These are phyloP conservation scores for Entosphenus tridentatus DNA, from an alignment of 2,113 vertebrate species.

Conservation along the genomic window DNA sequence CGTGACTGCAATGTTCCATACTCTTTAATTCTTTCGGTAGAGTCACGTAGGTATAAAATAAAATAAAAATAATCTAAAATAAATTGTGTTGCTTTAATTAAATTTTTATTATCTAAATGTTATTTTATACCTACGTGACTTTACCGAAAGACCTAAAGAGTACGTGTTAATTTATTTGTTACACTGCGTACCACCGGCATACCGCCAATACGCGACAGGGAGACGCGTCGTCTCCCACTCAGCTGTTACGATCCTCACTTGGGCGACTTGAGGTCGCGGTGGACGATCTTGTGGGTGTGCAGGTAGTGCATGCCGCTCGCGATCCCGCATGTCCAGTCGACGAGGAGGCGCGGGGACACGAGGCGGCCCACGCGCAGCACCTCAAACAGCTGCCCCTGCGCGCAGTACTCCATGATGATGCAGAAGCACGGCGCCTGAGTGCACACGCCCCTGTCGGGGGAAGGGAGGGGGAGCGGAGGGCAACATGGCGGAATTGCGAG, in stretches of 20 bases:
- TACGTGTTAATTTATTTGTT: too few species aligned
- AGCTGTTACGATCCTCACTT: slow-evolving; percentile 36
- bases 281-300: slow-evolving; percentile 97
- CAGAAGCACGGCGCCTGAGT: slow-evolving; percentile 93
- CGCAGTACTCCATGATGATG: slow-evolving; percentile 97
- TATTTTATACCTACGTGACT: too few species aligned
- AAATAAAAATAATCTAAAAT: too few species aligned
- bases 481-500: background rate
- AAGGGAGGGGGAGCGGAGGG: background rate
- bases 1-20: too few species aligned
- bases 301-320: slow-evolving; percentile 98
- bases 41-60: too few species aligned
- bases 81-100: too few species aligned
- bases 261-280: slow-evolving; percentile 93
- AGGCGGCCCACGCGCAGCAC: slow-evolving; percentile 69
- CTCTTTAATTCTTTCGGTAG: too few species aligned
- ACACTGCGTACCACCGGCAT: too few species aligned
- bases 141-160: too few species aligned
- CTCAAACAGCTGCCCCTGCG: slow-evolving; percentile 86
- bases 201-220: too few species aligned
- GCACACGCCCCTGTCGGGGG: slow-evolving; percentile 59
- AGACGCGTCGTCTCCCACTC: too few species aligned
- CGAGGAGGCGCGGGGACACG: slow-evolving; percentile 58
- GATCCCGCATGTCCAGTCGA: slow-evolving; percentile 91
- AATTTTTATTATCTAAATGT: too few species aligned